phyloP scores from a whole-genome alignment of 1,140 invertebrate genomes.

The Phymorhynchus buccinoides region DNA sequence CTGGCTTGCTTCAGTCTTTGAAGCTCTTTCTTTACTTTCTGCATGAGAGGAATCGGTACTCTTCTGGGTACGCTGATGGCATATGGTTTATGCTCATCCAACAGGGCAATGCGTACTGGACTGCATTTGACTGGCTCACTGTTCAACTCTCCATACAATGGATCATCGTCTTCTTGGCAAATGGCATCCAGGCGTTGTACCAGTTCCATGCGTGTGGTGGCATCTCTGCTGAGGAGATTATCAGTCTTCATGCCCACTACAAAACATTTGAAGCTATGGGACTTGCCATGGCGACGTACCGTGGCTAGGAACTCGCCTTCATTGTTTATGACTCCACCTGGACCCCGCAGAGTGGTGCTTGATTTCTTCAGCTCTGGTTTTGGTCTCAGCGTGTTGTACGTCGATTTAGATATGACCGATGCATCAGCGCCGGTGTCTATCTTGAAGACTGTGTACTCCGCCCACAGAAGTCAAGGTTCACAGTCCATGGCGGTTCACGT shows the following conservation, averaged over 20 bases:
- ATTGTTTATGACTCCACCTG: neutral
- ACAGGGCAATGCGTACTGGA: neutral
- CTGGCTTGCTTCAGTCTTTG: slow-evolving; percentile 35
- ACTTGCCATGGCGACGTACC: neutral
- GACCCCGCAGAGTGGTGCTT: neutral
- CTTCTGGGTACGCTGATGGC: slow-evolving; percentile 30
- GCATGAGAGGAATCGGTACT: slow-evolving; percentile 32
- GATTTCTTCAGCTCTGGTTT: neutral
- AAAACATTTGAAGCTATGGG: neutral
- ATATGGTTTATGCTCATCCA: slow-evolving; percentile 32
- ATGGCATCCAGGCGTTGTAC: neutral
- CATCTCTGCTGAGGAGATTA: neutral
- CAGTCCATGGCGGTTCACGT: neutral
- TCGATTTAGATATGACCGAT: slow-evolving; percentile 2
- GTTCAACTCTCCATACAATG: neutral
- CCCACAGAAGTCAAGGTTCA: neutral
- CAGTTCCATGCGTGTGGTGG: neutral
- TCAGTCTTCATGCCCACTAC: neutral
- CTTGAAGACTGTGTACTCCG: slow-evolving; percentile 21
- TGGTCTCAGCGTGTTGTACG: neutral
- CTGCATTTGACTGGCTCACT: neutral
- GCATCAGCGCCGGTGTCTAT: slow-evolving; percentile 41
- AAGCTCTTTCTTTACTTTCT: slow-evolving; percentile 42
- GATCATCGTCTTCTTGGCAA: neutral
- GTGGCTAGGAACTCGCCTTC: neutral